These are phyloP conservation scores for Chondrosia reniformis DNA, from an alignment of 37 sponge, comb jelly and placozoan genomes.

Conservation along the genomic window DNA sequence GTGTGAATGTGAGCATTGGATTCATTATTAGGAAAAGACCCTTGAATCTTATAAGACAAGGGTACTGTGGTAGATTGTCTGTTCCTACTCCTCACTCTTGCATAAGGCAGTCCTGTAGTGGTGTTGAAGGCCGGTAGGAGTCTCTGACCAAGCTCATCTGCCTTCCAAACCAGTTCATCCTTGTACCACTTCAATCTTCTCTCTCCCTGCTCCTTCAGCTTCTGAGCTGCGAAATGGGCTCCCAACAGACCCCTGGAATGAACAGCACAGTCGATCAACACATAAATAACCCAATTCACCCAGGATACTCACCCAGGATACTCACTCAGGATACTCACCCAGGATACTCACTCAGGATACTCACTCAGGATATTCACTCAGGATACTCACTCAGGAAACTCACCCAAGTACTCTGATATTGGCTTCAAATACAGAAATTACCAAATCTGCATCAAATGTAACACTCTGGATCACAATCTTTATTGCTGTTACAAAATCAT, in stretches of 20 bases:
- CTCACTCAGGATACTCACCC: too few relatives aligned
- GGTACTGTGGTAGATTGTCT: too few relatives aligned
- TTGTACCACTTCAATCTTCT: constrained; percentile 77
- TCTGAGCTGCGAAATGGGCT: constrained; percentile 82
- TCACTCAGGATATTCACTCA: too few relatives aligned
- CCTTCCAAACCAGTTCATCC: constrained; percentile 67
- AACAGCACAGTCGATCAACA: neutral
- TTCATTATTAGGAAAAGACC: too few relatives aligned
- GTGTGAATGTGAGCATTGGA: too few relatives aligned
- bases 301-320: too few relatives aligned
- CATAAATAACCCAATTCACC: too few relatives aligned
- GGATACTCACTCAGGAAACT: too few relatives aligned
- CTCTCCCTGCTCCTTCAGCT: constrained; percentile 58
- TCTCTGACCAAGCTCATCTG: constrained; percentile 70
- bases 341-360: too few relatives aligned
- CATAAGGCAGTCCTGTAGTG: constrained; percentile 88
- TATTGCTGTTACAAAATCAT: constrained; percentile 80
- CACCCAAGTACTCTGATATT: constrained; percentile 95
- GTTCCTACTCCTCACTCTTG: constrained; percentile 78
- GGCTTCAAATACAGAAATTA: constrained; percentile 96
- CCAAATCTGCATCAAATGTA: constrained; percentile 73
- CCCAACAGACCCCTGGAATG: constrained; percentile 81
- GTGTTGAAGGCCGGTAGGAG: constrained; percentile 95
- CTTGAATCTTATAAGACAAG: too few relatives aligned
- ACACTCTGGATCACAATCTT: constrained; percentile 67